Percentiles rank a stretch among this genome's conserved stretches.
phyloP scores from a whole-genome alignment of 2,888 invertebrate species.

The Catocala fraxini region DNA sequence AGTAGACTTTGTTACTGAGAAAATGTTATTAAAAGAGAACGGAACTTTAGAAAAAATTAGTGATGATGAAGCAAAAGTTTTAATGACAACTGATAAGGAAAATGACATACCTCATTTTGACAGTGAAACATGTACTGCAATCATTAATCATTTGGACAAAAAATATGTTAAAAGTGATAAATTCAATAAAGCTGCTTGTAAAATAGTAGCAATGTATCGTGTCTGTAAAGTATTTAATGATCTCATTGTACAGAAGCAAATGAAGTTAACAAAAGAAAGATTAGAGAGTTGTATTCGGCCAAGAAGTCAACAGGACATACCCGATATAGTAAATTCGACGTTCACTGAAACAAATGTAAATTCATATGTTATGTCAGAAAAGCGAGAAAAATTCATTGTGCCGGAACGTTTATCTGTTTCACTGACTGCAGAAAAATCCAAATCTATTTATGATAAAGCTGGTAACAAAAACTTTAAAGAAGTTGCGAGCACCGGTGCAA shows the following conservation, averaged over 20 bases:
- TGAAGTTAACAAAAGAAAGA: slow-evolving; percentile 28
- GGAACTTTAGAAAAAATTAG: slow-evolving; percentile 81
- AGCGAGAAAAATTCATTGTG: slow-evolving; percentile 71
- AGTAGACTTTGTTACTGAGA: slow-evolving; percentile 87
- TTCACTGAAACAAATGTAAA: slow-evolving; percentile 65
- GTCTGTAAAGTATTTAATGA: slow-evolving; percentile 71
- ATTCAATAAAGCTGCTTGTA: slow-evolving; percentile 67
- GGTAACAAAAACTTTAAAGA: slow-evolving; percentile 15
- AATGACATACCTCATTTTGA: slow-evolving; percentile 43
- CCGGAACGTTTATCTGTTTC: slow-evolving; percentile 79
- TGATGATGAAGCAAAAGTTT: slow-evolving; percentile 76
- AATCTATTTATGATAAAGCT: slow-evolving; percentile 35
- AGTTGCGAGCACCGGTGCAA: slow-evolving; percentile 27
- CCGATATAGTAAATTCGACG: slow-evolving; percentile 83
- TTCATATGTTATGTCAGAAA: slow-evolving; percentile 60
- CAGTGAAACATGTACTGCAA: slow-evolving; percentile 40
- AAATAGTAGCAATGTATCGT: slow-evolving; percentile 69
- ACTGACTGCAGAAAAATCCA: slow-evolving; percentile 68
- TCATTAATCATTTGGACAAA: slow-evolving; percentile 18
- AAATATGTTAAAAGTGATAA: slow-evolving; percentile 39
- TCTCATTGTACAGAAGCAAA: slow-evolving; percentile 52
- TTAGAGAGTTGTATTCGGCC: slow-evolving; percentile 38
- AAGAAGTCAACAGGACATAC: slow-evolving; percentile 69
- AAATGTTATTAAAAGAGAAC: slow-evolving; percentile 86
- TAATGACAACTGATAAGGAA: slow-evolving; percentile 68